Evolutionary conservation across 35 echinoderm and acorn worm species (phyloP).

Genomic region (Nesometra sesokonis): DNA sequence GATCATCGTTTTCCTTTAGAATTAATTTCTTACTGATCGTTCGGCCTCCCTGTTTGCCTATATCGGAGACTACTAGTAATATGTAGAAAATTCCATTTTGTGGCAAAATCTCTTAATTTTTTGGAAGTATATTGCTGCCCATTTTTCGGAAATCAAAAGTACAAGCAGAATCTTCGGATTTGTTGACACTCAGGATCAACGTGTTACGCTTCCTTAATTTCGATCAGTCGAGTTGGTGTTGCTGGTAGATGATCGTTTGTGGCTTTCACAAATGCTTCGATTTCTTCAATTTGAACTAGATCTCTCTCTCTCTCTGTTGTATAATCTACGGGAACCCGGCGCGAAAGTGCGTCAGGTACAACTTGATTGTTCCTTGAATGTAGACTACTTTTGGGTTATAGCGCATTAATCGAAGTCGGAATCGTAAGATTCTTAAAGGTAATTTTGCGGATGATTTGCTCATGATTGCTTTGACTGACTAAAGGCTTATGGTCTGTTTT

Average conservation of each 20-base stretch:
- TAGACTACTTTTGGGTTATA: conserved; percentile 4
- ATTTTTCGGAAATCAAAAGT: neutral
- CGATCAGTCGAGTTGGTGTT: neutral
- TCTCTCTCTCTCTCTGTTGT: neutral
- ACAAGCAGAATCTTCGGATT: too few species aligned
- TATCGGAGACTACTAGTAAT: neutral
- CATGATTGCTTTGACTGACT: conserved; percentile 2
- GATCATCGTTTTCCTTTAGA: conserved; percentile 5
- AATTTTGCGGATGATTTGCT: conserved; percentile 11
- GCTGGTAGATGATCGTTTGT: neutral
- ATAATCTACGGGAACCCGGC: neutral
- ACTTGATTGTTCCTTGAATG: neutral
- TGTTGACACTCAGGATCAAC: too few species aligned
- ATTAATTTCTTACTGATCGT: conserved; percentile 22
- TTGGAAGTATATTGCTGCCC: conserved; percentile 14
- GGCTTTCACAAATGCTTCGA: neutral
- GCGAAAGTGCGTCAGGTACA: conserved; percentile 18
- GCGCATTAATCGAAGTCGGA: conserved; percentile 33
- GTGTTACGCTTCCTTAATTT: conserved; percentile 14
- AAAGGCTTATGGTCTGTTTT: conserved; percentile 53
- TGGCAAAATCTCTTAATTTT: neutral
- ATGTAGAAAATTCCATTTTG: conserved; percentile 8
- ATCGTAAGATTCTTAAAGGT: conserved; percentile 28
- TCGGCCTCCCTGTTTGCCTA: conserved; percentile 18
- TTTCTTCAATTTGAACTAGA: too few species aligned